Conservation (phyloP, 2,888 invertebrate genomes). For the Strigamia crassipes region DNA sequence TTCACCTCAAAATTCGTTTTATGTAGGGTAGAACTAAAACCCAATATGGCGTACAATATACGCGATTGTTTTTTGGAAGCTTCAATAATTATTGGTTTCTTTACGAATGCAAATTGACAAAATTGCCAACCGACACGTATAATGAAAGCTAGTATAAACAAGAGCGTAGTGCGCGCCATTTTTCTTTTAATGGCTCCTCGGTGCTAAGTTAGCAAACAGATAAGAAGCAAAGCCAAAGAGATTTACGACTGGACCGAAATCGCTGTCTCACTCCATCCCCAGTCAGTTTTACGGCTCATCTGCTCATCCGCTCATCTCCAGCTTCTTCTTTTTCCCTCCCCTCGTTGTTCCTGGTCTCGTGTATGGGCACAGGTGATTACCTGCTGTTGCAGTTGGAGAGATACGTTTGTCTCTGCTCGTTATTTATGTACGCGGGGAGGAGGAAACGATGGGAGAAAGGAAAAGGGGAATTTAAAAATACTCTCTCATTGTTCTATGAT, state of each 20-base stretch:
- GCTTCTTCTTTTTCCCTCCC: background rate
- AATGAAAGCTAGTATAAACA: no score
- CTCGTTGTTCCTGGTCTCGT: no score
- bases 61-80: no score
- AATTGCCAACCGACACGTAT: no score
- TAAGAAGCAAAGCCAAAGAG: slow-evolving; percentile 10
- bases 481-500: slow-evolving; percentile 4
- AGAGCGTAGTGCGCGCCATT: background rate
- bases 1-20: no score
- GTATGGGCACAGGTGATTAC: slow-evolving; percentile 10
- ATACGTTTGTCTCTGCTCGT: background rate
- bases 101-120: no score
- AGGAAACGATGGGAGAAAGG: background rate
- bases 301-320: background rate
- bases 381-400: slow-evolving; percentile 10
- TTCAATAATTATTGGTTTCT: no score
- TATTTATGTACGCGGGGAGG: background rate
- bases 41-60: no score
- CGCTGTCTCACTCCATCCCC: slow-evolving; percentile 2
- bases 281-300: slow-evolving; percentile 10
- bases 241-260: background rate
- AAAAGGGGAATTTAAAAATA: background rate
- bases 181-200: background rate
- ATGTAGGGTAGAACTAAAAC: no score
- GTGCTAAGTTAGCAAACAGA: slow-evolving; percentile 10